Evolutionary conservation across 2,113 vertebrate species (phyloP).

Genomic region (Semnopithecus entellus): DNA sequence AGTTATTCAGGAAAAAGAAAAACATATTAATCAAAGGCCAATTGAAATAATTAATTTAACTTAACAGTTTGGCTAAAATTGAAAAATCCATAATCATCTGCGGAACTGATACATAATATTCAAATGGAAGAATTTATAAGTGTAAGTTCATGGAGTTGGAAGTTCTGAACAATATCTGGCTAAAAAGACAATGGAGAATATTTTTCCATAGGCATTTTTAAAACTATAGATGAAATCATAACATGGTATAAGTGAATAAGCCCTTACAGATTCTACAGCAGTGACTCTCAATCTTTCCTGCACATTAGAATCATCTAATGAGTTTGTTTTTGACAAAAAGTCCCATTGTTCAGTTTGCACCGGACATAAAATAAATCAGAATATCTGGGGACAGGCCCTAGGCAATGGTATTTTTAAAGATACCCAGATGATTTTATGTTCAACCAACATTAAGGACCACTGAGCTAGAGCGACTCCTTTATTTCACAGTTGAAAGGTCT

Average conservation of each 20-base stretch:
- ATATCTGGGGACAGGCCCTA: not conserved
- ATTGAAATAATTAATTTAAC: slow-evolving; percentile 18
- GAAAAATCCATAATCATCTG: not conserved
- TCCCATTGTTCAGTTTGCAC: not conserved
- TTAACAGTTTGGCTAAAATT: slow-evolving; percentile 13
- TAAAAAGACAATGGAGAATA: not conserved
- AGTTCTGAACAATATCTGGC: not conserved
- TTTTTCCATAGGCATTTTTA: not conserved
- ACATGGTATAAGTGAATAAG: not conserved
- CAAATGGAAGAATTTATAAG: not conserved
- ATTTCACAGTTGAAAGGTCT: not conserved
- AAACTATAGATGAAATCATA: not conserved
- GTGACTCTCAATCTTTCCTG: not conserved
- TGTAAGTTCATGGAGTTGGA: not conserved
- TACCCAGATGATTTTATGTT: not conserved
- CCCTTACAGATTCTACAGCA: not conserved
- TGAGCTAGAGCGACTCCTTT: not conserved
- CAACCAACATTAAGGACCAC: not conserved
- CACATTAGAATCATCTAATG: not conserved
- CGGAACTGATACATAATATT: not conserved
- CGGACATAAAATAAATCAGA: not conserved
- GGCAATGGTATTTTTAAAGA: not conserved
- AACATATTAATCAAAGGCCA: slow-evolving; percentile 62
- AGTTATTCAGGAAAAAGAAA: slow-evolving; percentile 59
- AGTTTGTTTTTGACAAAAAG: not conserved